Evolutionary conservation across 2,797 vertebrate genomes (phyloP).

Genomic region (Caiman crocodilus): DNA sequence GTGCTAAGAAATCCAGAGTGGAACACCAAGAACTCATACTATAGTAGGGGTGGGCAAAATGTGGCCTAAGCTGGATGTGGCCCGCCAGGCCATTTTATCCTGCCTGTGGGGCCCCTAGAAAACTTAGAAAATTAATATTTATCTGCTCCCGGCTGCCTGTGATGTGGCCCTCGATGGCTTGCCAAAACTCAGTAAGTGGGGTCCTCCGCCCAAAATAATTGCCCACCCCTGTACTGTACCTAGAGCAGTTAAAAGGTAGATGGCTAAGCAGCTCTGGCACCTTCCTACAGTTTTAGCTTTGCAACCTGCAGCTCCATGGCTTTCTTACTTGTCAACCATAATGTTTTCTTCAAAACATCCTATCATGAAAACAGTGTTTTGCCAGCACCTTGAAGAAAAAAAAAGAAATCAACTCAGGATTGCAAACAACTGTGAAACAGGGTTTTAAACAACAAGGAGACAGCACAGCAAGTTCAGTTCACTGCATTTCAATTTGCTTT

Average conservation of each 20-base stretch:
- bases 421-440: conserved; percentile 30
- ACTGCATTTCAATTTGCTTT: conserved; percentile 38
- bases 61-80: too few relatives aligned
- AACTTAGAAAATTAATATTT: too few relatives aligned
- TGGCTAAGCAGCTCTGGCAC: not conserved
- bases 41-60: too few relatives aligned
- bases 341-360: not conserved
- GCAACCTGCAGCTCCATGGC: fast-evolving
- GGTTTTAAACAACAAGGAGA: conserved; percentile 64
- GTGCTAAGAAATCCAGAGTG: not conserved
- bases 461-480: conserved; percentile 55
- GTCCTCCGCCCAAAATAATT: too few relatives aligned
- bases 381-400: not conserved
- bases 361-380: not conserved
- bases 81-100: too few relatives aligned
- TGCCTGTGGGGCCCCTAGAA: too few relatives aligned
- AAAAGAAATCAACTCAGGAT: not conserved
- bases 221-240: too few relatives aligned
- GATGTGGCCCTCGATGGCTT: too few relatives aligned
- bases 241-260: too few relatives aligned
- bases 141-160: too few relatives aligned
- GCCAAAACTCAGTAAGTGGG: too few relatives aligned
- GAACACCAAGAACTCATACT: not conserved
- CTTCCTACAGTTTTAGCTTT: not conserved
- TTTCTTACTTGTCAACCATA: not conserved